Evolutionary conservation across 2,797 vertebrate genomes (phyloP).

Genomic region (Nannoperca obscura): DNA sequence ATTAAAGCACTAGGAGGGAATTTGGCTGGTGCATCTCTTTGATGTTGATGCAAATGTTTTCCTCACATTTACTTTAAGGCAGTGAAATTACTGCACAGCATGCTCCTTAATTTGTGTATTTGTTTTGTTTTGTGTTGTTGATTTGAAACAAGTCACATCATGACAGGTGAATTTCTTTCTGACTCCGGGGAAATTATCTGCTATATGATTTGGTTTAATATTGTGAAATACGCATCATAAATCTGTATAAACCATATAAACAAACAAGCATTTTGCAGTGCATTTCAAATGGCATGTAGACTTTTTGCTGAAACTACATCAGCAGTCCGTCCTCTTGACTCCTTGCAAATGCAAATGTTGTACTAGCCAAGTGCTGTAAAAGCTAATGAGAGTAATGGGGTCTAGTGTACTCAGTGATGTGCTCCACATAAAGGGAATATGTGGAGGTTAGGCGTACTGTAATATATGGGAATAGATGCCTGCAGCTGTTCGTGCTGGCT

Average conservation of each 20-base stretch:
- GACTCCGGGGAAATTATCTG: constrained; percentile 37
- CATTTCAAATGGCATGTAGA: constrained; percentile 46
- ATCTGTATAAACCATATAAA: constrained; percentile 37
- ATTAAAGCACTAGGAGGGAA: constrained; percentile 32
- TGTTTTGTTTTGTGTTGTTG: constrained; percentile 39
- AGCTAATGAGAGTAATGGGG: constrained; percentile 82
- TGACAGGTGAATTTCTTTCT: constrained; percentile 25
- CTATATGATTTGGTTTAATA: constrained; percentile 42
- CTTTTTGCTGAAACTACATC: constrained; percentile 43
- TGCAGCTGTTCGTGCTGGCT: constrained; percentile 80
- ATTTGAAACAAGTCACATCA: constrained; percentile 39
- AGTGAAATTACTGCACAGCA: constrained; percentile 35
- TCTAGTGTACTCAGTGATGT: constrained; percentile 73
- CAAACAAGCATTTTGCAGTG: constrained; percentile 41
- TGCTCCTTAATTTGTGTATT: constrained; percentile 28
- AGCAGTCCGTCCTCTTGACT: constrained; percentile 53
- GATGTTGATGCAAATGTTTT: constrained; percentile 54
- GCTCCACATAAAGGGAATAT: constrained; percentile 77
- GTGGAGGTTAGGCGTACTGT: constrained; percentile 65
- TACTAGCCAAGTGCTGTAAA: constrained; percentile 77
- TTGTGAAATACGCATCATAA: constrained; percentile 35
- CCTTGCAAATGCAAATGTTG: constrained; percentile 72
- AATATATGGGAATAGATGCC: constrained; percentile 75
- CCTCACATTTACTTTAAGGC: constrained; percentile 25
- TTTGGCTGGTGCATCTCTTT: constrained; percentile 36